Conservation (phyloP, 2,113 vertebrate genomes). For the Syngnathus floridae region DNA sequence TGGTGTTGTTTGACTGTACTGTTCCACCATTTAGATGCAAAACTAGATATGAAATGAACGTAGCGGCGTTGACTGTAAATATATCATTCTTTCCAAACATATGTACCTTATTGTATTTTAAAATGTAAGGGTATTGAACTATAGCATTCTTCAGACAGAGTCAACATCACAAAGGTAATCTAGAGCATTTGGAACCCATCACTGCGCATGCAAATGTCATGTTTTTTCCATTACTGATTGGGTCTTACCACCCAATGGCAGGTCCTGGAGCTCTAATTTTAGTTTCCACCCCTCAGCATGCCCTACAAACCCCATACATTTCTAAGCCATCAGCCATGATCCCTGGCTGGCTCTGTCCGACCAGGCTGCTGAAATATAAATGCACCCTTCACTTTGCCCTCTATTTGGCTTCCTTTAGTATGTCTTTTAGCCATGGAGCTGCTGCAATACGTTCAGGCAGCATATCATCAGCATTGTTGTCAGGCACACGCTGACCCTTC, state of each 20-base stretch:
- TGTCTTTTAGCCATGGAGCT: conserved; percentile 27
- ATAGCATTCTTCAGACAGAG: conserved; percentile 5
- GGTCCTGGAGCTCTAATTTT: conserved; percentile 1
- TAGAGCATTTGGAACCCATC: conserved; percentile 6
- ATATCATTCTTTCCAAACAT: not conserved
- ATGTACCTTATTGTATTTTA: not conserved
- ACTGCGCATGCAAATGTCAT: conserved; percentile 24
- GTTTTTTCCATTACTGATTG: conserved; percentile 26
- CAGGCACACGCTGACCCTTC: conserved; percentile 26
- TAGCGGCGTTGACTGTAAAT: not conserved
- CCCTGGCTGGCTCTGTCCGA: conserved; percentile 21
- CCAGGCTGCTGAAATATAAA: conserved; percentile 64
- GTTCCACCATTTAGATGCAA: not conserved
- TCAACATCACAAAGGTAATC: conserved; percentile 31
- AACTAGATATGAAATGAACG: not conserved
- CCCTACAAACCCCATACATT: conserved; percentile 51
- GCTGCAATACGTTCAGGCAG: conserved; percentile 33
- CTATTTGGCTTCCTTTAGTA: conserved; percentile 27
- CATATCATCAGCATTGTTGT: conserved; percentile 13
- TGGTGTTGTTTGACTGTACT: not conserved
- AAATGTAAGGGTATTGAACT: not conserved
- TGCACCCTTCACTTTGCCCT: conserved; percentile 49
- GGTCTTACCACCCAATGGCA: conserved; percentile 20
- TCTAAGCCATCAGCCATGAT: conserved; percentile 49
- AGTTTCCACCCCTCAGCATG: conserved; percentile 16